phyloP scores from a whole-genome alignment of 2,113 vertebrate genomes.

The Eptesicus fuscus region DNA sequence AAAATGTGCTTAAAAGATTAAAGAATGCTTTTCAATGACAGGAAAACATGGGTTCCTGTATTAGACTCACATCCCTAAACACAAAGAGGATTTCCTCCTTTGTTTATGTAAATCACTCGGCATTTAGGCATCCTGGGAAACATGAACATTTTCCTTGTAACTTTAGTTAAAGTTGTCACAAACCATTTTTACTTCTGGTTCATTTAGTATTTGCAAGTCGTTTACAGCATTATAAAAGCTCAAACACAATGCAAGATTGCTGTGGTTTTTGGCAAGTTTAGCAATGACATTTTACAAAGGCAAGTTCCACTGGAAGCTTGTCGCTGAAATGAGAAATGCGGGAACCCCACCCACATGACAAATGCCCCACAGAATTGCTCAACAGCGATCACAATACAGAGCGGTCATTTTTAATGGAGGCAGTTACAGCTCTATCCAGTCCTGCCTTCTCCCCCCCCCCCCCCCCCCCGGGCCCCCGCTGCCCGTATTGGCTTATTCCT shows the following conservation, averaged over 20 bases:
- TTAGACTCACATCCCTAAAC: constrained; percentile 62
- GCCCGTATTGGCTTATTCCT: neutral
- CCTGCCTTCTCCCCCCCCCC: neutral
- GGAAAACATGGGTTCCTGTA: constrained; percentile 70
- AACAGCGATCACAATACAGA: neutral
- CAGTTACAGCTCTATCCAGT: neutral
- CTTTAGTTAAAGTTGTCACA: neutral
- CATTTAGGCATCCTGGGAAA: constrained; percentile 60
- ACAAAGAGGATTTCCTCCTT: constrained; percentile 69
- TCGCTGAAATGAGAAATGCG: neutral
- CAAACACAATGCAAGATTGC: neutral
- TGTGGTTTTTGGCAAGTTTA: neutral
- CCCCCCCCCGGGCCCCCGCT: too few relatives aligned
- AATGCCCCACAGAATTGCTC: neutral
- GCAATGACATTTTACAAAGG: neutral
- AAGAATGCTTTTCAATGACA: constrained; percentile 70
- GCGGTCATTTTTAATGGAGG: neutral
- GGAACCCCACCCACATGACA: neutral
- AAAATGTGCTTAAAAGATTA: constrained; percentile 71
- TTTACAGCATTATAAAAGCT: constrained; percentile 42
- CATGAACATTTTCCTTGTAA: constrained; percentile 30
- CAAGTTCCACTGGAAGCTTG: neutral
- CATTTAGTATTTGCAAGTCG: constrained; percentile 19
- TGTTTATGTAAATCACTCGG: constrained; percentile 64
- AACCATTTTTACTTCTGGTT: constrained; percentile 4